Evolutionary conservation across 1,140 invertebrate genomes (phyloP), one percentile per base, ranked within the genome.

Genomic region (Hyposmocoma kahamanoa): DNA sequence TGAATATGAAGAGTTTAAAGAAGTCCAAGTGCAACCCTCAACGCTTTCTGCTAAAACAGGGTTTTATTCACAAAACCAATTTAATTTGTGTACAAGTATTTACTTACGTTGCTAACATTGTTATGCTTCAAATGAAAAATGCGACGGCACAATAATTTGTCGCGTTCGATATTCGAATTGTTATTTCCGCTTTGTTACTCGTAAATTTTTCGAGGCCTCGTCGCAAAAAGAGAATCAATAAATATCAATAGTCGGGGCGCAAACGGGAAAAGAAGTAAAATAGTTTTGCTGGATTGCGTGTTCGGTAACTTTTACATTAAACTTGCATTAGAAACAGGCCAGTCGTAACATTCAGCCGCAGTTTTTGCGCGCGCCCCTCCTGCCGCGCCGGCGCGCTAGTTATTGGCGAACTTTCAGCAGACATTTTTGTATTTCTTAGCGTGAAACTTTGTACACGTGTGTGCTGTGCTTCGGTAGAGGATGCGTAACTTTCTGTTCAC

Each of bases 221-320:
- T 8, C 11, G n/a, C 10, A 36, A 36, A 36, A 36, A 2, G 10
- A 17, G 32, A 36, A 36, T 36, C 2, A 8, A 36, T 13, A 36
- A 17, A 36, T 36, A 36, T 36, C 32, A 36, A 36, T 36, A 36
- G 3, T 36, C 18, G 11, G 11, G 8, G 13, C 10, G 10, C 2
- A 13, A 3, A 13, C 13, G 11, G 32, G 13, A 36, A 36, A 36
- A 36, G 18, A 2, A 17, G 11, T 15, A 36, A 36, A 36, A 13
- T 13, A 15, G 2, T 15, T 36, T 10, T 36, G 13, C 15, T 8
- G 32, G 32, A 36, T 36, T n/a, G 15, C n/a, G 1, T 36, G 30
- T 13, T 34, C n/a, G 30, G 30, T 34, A 34, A 36, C 32, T 36
- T 36, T 36, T 36, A 36, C 32, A 36, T 36, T 36, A 36, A 36